These are phyloP conservation scores for Scopus umbretta DNA, from an alignment of 2,113 vertebrate genomes.

Conservation along the genomic window DNA sequence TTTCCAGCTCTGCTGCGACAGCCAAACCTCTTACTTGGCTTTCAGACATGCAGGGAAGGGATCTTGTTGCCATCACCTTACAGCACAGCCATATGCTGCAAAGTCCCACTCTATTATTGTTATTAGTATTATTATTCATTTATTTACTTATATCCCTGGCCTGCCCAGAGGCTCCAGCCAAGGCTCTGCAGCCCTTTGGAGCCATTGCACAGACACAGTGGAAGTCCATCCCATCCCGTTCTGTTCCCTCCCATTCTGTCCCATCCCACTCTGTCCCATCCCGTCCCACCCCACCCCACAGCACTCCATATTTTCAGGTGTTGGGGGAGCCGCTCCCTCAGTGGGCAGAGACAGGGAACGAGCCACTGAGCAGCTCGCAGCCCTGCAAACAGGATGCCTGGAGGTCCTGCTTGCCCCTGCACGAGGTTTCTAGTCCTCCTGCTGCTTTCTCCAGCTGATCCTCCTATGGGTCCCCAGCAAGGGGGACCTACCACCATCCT, in stretches of 20 bases:
- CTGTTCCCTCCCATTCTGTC: accelerated
- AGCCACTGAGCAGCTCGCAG: background rate
- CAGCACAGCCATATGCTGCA: background rate
- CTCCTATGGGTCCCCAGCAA: background rate
- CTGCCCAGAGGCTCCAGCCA: background rate
- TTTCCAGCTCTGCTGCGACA: background rate
- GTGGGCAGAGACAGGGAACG: background rate
- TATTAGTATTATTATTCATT: background rate
- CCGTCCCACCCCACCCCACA: background rate
- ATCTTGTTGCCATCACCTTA: background rate
- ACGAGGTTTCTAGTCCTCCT: background rate
- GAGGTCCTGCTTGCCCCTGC: accelerated
- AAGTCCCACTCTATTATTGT: background rate
- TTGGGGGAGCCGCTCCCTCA: background rate
- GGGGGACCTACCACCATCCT: background rate
- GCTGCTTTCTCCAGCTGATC: background rate
- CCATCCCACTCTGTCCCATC: too few species aligned
- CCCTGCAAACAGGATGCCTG: background rate
- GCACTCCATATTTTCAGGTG: background rate
- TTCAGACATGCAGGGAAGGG: background rate
- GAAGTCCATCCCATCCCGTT: background rate
- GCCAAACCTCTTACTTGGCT: background rate
- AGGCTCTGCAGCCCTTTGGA: background rate
- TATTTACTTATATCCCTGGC: background rate
- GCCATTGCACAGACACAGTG: background rate